Base-by-base conservation (phyloP, 2,888 invertebrate genomes). In the Xylophagus ater region DNA sequence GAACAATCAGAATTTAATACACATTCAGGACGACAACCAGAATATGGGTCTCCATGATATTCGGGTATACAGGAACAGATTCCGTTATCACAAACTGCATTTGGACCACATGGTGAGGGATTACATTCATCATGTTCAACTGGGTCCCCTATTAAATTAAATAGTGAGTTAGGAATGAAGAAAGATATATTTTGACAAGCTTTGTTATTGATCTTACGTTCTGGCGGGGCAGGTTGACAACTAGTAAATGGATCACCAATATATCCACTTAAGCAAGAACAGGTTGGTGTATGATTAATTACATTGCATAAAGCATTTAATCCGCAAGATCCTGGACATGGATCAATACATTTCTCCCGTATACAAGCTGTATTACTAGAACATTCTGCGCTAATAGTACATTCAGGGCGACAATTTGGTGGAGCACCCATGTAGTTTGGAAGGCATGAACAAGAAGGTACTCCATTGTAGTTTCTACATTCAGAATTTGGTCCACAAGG, bases 21-120 rank as follows among this genome's bases (percentile, higher is more conserved):
- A 60, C 86, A 86, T 61, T 86, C 85, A 2, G 86, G 86, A 46
- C 83, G 72, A 56, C 86, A 87, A 31, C 76, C 79, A 54, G 78
- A 74, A 46, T 73, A 74, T 30, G 85, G 82, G 63, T 83, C 79
- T 24, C 85, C 85, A 40, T 72, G 71, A 54, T 79, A 82, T 52
- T 80, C 79, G 14, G 68, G 64, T 29, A 76, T 51, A 54, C 86
- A 86, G 9, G 74, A 70, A 54, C 85, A 86, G 41, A 72, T 58
- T 15, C 78, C 79, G 47, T 76, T 70, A 34, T 68, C 68, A 52
- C 79, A 81, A 40, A 74, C 62, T 2, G 83, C 75, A 57, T 83
- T 81, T 24, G 77, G 68, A 26, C 84, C 84, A 56, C 80, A 80
- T 13, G 76, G 76, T n/a, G 74, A 74, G 17, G 75, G 75, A 40